phyloP scores from a whole-genome alignment of 2,797 vertebrate genomes.

The Cephalopachus bancanus region DNA sequence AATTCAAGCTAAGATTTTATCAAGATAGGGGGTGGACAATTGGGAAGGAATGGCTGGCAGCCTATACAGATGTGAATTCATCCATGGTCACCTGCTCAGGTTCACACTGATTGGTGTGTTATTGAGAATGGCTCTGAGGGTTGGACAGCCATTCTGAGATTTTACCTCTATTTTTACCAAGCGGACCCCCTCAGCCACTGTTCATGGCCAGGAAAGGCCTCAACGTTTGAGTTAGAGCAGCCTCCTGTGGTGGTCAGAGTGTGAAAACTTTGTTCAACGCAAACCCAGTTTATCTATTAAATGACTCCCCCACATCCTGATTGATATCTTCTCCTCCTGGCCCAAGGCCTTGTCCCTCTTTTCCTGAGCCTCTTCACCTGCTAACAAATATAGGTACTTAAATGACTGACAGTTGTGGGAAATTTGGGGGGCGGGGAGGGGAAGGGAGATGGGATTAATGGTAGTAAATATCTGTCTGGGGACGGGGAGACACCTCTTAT shows the following conservation, averaged over 20 bases:
- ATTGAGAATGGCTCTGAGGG: background rate
- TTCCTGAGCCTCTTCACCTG: background rate
- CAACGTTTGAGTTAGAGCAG: background rate
- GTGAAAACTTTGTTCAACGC: background rate
- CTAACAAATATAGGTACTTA: background rate
- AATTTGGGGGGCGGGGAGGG: too few species aligned
- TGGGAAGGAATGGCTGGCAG: background rate
- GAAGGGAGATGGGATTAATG: too few species aligned
- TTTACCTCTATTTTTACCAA: background rate
- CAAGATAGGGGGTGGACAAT: background rate
- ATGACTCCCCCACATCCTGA: background rate
- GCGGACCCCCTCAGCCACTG: background rate
- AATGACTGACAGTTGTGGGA: too few species aligned
- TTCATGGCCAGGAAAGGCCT: background rate
- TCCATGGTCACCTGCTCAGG: background rate
- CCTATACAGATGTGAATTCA: background rate
- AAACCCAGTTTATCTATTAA: background rate
- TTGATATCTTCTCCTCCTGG: background rate
- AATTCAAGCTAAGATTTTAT: background rate
- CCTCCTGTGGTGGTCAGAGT: background rate
- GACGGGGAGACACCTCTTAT: too few species aligned
- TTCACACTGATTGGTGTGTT: background rate
- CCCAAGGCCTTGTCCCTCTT: background rate
- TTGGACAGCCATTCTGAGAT: background rate
- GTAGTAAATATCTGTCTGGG: too few species aligned